phyloP scores from a whole-genome alignment of 2,797 vertebrate species.

The Chiloscyllium punctatum region DNA sequence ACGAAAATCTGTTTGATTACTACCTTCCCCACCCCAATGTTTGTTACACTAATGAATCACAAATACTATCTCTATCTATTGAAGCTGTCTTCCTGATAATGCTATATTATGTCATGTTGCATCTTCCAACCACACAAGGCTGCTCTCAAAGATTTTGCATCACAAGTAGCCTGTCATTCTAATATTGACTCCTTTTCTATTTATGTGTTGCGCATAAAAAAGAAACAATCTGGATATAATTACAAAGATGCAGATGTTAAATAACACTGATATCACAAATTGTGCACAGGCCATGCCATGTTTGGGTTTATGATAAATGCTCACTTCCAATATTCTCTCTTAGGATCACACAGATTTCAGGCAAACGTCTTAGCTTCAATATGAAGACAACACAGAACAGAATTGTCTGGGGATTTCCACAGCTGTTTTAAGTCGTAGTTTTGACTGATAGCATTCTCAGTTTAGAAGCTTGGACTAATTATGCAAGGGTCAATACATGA shows the following conservation, averaged over 20 bases:
- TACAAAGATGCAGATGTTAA: background rate
- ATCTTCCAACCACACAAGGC: background rate
- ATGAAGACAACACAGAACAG: background rate
- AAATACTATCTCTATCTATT: background rate
- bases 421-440: background rate
- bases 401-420: background rate
- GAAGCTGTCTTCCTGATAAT: background rate
- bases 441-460: background rate
- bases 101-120: background rate
- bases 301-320: background rate
- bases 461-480: background rate
- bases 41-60: background rate
- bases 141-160: background rate
- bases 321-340: background rate
- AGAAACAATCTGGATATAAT: background rate
- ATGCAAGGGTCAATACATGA: background rate
- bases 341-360: background rate
- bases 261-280: background rate
- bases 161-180: background rate
- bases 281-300: background rate
- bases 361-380: background rate
- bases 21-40: background rate
- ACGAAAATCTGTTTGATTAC: background rate
- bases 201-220: background rate
- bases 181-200: background rate